Evolutionary conservation across 1,140 invertebrate species (phyloP).

Genomic region (Heliothis virescens): DNA sequence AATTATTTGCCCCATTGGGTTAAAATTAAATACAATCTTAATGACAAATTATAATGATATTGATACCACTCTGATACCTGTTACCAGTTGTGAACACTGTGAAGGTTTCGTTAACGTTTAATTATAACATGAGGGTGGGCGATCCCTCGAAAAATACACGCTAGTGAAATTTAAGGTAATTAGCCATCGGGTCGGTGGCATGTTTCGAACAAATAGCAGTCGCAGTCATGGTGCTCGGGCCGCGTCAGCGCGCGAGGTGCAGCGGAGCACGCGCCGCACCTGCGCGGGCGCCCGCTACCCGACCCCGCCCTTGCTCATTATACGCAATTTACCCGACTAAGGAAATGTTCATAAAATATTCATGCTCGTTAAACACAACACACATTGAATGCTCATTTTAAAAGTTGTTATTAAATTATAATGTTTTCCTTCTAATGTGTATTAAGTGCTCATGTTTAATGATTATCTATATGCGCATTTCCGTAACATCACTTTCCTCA

Average conservation of each 20-base stretch:
- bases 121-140: slow-evolving; percentile 40
- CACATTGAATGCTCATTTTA: slow-evolving; percentile 46
- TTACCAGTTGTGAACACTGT: slow-evolving; percentile 2
- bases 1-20: not conserved
- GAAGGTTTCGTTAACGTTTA: slow-evolving; percentile 41
- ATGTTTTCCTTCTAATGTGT: not conserved
- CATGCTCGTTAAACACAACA: slow-evolving; percentile 75
- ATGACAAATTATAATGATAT: not conserved
- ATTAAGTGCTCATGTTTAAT: no score
- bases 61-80: not conserved
- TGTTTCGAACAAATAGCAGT: slow-evolving; percentile 55
- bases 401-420: slow-evolving; percentile 15
- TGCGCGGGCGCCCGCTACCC: slow-evolving; percentile 69
- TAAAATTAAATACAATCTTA: slow-evolving; percentile 21
- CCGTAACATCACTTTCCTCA: no score
- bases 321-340: slow-evolving; percentile 74
- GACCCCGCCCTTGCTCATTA: slow-evolving; percentile 73
- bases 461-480: no score
- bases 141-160: slow-evolving; percentile 48
- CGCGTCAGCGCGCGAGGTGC: slow-evolving; percentile 17
- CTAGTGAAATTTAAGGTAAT: slow-evolving; percentile 67
- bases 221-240: slow-evolving; percentile 42
- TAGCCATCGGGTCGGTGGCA: slow-evolving; percentile 56
- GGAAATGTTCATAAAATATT: slow-evolving; percentile 72
- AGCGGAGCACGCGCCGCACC: slow-evolving; percentile 74